Evolutionary conservation across 2,797 vertebrate genomes (phyloP), one percentile per base, ranked within the genome.

Genomic region (Dipus sagitta): DNA sequence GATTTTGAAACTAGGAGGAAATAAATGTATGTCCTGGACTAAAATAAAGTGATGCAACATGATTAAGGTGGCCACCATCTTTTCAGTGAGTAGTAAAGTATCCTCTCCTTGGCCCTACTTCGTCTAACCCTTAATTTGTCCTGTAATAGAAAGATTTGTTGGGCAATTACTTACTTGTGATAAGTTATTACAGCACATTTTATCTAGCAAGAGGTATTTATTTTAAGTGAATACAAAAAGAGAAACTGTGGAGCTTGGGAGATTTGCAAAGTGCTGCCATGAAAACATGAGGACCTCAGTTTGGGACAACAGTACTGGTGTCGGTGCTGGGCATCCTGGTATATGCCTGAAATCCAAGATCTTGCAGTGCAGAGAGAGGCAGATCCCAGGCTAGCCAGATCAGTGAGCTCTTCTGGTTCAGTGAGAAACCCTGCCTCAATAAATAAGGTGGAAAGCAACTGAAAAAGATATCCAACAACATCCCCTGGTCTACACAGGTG

Each of bases 1-100:
- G n/a, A 79, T 77, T 68, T 76, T 76, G 68, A 13, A 74, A 93
- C 64, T n/a, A 86, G 75, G 28, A 88, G 10, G 75, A 70, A 75
- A 32, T 18, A 74, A 68, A 72, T n/a, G 76, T 67, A 3, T 60
- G 17, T 24, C 6, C 26, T 86, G 34, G n/a, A 17, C 1, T 71
- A 86, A 92, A 94, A 89, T 64, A 24, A 78, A 54, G 68, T 32
- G 14, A 17, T 52, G 23, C 38, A 28, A 38, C 13, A 42, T 70
- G 23, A 58, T 47, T 32, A 70, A 72, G 65, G 3, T 24, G 70
- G 26, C 12, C 26, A n/a, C 60, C 28, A 5, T 32, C 54, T 52
- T 65, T 82, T 26, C 74, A 82, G 23, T 52, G 32, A 2, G 2
- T 47, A 60, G 6, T 47, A 90, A 21, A 72, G 1, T 2, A 81